These are phyloP conservation scores for Drosophila busckii DNA, from an alignment of 1,140 invertebrate species.

Conservation along the genomic window DNA sequence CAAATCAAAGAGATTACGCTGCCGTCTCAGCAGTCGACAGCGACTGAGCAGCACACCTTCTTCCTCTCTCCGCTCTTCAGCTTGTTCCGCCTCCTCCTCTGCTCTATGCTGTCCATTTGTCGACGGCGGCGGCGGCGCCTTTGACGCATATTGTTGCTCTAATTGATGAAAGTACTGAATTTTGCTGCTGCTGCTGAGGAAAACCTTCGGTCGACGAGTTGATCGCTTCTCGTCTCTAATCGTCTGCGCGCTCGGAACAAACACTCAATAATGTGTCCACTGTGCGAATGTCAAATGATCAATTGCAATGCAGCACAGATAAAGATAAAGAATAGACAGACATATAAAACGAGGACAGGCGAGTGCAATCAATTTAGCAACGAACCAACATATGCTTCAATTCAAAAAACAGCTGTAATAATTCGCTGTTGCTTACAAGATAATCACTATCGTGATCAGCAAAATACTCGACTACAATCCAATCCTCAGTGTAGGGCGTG, in stretches of 20 bases:
- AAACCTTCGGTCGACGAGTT: slow-evolving; percentile 19
- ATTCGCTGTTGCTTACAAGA: slow-evolving; percentile 46
- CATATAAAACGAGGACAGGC: slow-evolving; percentile 46
- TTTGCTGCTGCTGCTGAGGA: slow-evolving; percentile 37
- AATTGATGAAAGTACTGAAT: slow-evolving; percentile 72
- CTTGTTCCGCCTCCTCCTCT: background rate
- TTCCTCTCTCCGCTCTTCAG: background rate
- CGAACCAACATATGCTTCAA: background rate
- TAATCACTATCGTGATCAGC: slow-evolving; percentile 69
- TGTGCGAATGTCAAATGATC: slow-evolving; percentile 68
- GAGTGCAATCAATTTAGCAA: slow-evolving; percentile 27
- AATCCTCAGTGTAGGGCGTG: slow-evolving; percentile 58
- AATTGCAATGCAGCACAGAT: too few species aligned
- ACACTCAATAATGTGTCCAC: slow-evolving; percentile 41
- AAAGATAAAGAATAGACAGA: too few species aligned
- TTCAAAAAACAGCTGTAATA: slow-evolving; percentile 2
- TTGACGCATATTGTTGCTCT: slow-evolving; percentile 49
- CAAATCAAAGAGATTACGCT: slow-evolving; percentile 70
- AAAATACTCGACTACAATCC: slow-evolving; percentile 73
- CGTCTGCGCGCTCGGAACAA: slow-evolving; percentile 33
- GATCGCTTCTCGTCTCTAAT: slow-evolving; percentile 45
- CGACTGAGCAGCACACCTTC: slow-evolving; percentile 30
- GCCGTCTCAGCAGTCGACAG: slow-evolving; percentile 50
- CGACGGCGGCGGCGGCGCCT: slow-evolving; percentile 21
- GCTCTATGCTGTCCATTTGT: slow-evolving; percentile 15